Evolutionary conservation across 2,888 invertebrate genomes (phyloP), one percentile per base, ranked within the genome.

Genomic region (Aporophyla lueneburgensis): DNA sequence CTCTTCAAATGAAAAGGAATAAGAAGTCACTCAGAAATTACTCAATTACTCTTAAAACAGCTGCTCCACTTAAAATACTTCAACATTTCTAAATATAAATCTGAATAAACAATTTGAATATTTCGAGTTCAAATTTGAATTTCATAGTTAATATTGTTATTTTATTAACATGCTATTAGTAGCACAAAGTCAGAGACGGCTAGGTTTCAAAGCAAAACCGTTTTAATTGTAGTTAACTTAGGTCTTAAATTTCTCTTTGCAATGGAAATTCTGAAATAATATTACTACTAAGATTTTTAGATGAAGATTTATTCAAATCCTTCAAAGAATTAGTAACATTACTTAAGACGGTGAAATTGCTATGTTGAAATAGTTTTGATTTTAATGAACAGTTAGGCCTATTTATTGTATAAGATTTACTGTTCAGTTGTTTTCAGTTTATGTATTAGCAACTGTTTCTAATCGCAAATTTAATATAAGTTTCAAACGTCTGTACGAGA

Each of bases 131-230:
- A 2, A 40, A 58, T 73, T 81, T 58, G 33, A 54, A 81, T 66
- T 65, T 69, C 27, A 58, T 51, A 62, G 49, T 71, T 24, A 7
- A 53, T 40, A 76, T 84, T 77, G 63, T 65, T 73, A 76, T 74
- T 78, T 74, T 54, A 69, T 24, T 43, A 40, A 51, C 43, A 51
- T 43, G 33, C 24, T 21, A 74, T 81, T 69, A 72, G 33, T 58
- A 49, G 71, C 24, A 40, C 2, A 12, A 46, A 46, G 43, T 46
- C 43, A 46, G 73, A 61, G 71, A 63, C 74, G 66, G 27, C 12
- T 65, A 12, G 71, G 63, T 73, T 76, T 74, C 51, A 75, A 77
- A 76, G 75, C 69, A 53, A 69, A 65, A 27, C 58, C 46, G 49
- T 40, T 76, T 70, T 67, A 67, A 74, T 77, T 58, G 53, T 72